Conservation (phyloP, 2,113 vertebrate species). For the Melanotaenia duboulayi region DNA sequence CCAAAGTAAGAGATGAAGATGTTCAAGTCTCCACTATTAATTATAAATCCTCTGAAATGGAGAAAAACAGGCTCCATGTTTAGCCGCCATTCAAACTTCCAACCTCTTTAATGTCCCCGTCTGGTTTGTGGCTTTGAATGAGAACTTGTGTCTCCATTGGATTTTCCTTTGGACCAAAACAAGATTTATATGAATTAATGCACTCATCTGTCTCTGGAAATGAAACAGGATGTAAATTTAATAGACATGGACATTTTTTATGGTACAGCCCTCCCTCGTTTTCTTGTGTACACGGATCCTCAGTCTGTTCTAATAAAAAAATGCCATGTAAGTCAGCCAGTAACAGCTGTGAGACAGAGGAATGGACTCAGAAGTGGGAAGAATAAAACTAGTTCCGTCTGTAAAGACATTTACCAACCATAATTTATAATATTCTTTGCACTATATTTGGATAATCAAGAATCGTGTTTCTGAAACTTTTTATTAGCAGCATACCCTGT, state of each 20-base stretch:
- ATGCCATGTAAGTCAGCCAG: conserved; percentile 5
- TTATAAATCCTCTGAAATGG: conserved; percentile 1
- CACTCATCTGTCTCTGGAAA: neutral
- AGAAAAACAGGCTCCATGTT: neutral
- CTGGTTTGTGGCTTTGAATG: conserved; percentile 17
- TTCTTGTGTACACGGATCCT: conserved; percentile 27
- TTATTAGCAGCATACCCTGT: too few relatives aligned
- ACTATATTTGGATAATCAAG: too few relatives aligned
- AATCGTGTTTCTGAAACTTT: too few relatives aligned
- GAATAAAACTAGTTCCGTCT: too few relatives aligned
- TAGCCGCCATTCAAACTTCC: conserved; percentile 15
- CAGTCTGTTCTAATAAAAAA: conserved; percentile 7
- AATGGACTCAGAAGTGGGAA: neutral
- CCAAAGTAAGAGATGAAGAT: neutral
- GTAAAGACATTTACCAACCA: too few relatives aligned
- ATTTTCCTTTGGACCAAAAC: conserved; percentile 19
- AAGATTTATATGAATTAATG: conserved; percentile 6
- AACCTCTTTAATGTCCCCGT: conserved; percentile 16
- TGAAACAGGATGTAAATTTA: neutral
- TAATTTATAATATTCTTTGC: too few relatives aligned
- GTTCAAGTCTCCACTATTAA: neutral
- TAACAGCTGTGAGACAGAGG: neutral
- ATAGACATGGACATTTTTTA: conserved; percentile 2
- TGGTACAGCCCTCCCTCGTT: conserved; percentile 36
- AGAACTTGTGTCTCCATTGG: conserved; percentile 15